phyloP scores from a whole-genome alignment of 2,113 vertebrate species.

The Trematocara stigmaticum region DNA sequence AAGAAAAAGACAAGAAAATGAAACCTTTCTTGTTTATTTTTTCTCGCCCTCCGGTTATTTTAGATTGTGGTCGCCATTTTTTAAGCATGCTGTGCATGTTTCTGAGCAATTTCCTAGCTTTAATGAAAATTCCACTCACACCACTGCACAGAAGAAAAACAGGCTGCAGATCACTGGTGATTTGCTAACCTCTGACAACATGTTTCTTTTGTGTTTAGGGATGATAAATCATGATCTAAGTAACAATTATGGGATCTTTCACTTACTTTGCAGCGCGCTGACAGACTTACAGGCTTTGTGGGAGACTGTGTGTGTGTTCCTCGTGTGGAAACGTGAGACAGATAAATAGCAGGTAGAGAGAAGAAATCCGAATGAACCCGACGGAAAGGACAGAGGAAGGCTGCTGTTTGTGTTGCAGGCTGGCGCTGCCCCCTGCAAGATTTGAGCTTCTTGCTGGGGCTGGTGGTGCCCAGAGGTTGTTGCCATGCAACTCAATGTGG shows the following conservation, averaged over 20 bases:
- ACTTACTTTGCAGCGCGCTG: not conserved
- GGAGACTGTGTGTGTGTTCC: not conserved
- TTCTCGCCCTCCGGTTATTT: constrained; percentile 37
- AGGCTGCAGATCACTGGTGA: not conserved
- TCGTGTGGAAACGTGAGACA: not conserved
- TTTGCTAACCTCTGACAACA: constrained; percentile 10
- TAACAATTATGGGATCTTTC: constrained; percentile 6
- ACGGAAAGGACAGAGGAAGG: not conserved
- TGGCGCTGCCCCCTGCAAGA: constrained; percentile 55
- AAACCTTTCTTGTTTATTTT: constrained; percentile 11
- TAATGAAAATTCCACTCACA: constrained; percentile 25
- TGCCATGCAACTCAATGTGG: constrained; percentile 73
- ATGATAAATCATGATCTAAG: constrained; percentile 30
- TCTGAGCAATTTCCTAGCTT: constrained; percentile 8
- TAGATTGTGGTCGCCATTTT: constrained; percentile 31
- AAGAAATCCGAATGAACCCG: not conserved
- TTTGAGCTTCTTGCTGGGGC: constrained; percentile 42
- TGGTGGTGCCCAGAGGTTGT: constrained; percentile 74
- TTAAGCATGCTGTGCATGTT: constrained; percentile 3
- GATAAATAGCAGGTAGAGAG: constrained; percentile 7
- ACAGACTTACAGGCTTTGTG: not conserved
- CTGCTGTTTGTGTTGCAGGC: constrained; percentile 47
- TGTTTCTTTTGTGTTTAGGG: not conserved
- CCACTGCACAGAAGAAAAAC: not conserved
- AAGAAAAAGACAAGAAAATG: constrained; percentile 32